Conservation (phyloP, 2,888 invertebrate genomes). For the Therioaphis trifolii region DNA sequence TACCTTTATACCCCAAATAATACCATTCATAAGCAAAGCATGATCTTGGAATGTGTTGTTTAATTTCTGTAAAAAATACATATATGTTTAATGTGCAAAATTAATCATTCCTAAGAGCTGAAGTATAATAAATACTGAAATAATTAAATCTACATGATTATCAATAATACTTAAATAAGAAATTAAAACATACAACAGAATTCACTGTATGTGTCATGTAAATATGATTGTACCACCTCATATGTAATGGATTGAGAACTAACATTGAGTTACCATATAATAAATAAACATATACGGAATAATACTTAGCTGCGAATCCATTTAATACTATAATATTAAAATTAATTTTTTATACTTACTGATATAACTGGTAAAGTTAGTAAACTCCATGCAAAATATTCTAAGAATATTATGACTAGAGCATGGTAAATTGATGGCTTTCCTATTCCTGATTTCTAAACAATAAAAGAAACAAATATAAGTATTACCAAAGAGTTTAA, state of each 20-base stretch:
- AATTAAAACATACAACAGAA: too few species aligned
- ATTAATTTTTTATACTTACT: conserved; percentile 70
- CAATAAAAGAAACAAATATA: conserved; percentile 66
- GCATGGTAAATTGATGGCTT: conserved; percentile 98
- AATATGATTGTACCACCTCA: too few species aligned
- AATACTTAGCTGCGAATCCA: too few species aligned
- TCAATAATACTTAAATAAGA: too few species aligned
- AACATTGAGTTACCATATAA: too few species aligned
- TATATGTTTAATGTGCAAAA: neutral
- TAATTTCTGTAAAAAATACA: conserved; percentile 75
- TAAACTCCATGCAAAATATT: conserved; percentile 99
- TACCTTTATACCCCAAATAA: conserved; percentile 97
- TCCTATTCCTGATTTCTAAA: conserved; percentile 86
- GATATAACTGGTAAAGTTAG: conserved; percentile 97
- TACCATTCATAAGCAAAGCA: conserved; percentile 99
- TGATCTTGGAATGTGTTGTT: conserved; percentile 98
- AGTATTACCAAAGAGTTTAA: neutral
- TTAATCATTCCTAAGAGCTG: neutral
- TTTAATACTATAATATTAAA: too few species aligned
- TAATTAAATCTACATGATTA: too few species aligned
- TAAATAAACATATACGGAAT: too few species aligned
- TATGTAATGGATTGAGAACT: too few species aligned
- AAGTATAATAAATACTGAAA: too few species aligned
- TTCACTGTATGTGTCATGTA: too few species aligned
- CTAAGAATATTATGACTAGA: conserved; percentile 97